A percentile compares a stretch with the other conserved stretches of the same genome.
phyloP scores from a whole-genome alignment of 2,888 invertebrate species.

The Nezara viridula region DNA sequence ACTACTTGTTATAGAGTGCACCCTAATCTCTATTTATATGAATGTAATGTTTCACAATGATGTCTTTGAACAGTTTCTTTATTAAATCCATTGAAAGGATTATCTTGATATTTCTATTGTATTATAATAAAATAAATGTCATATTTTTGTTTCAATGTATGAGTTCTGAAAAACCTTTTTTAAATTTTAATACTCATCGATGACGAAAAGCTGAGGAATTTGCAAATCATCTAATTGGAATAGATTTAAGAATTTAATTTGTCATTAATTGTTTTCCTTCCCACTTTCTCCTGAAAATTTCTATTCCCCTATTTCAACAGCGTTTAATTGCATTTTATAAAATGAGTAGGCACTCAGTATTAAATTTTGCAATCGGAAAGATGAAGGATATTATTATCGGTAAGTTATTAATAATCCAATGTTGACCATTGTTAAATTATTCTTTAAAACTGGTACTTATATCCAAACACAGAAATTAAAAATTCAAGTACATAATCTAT shows the following conservation, averaged over 20 bases:
- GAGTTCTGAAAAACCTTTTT: not conserved
- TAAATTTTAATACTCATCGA: not conserved
- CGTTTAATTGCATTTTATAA: no score
- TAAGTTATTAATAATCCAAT: no score
- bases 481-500: no score
- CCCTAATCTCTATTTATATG: not conserved
- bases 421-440: no score
- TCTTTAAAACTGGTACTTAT: no score
- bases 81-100: not conserved
- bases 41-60: not conserved
- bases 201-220: not conserved
- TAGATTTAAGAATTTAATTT: not conserved
- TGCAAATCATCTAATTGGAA: not conserved
- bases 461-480: no score
- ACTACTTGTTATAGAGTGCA: not conserved
- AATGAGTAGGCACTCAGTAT: no score
- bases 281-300: no score
- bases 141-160: conserved; percentile 14
- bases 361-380: no score
- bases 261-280: not conserved
- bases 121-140: conserved; percentile 22
- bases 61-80: not conserved
- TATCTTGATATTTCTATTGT: not conserved
- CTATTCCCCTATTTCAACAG: no score
- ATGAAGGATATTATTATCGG: no score